These are phyloP conservation scores for Lucilia sericata DNA, from an alignment of 1,140 invertebrate species.

Conservation along the genomic window DNA sequence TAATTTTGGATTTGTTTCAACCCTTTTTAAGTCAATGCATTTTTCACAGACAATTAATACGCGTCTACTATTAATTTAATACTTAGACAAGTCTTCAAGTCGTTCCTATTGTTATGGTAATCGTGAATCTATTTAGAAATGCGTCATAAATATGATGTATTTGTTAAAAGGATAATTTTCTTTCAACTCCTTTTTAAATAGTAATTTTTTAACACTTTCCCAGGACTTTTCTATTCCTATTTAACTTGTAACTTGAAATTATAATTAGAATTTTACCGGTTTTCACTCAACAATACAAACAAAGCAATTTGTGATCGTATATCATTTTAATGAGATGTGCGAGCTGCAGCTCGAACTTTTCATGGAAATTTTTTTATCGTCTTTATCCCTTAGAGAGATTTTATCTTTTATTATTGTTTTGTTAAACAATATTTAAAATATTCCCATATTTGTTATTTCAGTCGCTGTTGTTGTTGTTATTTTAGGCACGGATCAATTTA, in stretches of 20 bases:
- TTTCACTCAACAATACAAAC: conserved; percentile 10
- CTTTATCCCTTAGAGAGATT: neutral
- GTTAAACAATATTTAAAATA: neutral
- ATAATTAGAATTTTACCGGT: conserved; percentile 30
- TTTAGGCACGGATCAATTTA: neutral
- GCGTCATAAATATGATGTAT: neutral
- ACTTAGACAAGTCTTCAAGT: neutral
- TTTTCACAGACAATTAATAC: neutral
- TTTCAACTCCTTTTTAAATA: no score
- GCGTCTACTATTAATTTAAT: neutral
- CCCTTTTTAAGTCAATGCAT: neutral
- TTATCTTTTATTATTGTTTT: conserved; percentile 6
- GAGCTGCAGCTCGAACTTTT: no score
- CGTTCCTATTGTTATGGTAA: conserved; percentile 13
- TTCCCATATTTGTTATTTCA: conserved; percentile 12
- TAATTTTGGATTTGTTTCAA: neutral
- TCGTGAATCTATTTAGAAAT: neutral
- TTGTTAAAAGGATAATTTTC: no score
- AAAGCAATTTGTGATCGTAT: conserved; percentile 9
- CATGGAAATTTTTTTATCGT: conserved; percentile 2
- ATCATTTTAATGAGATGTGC: conserved; percentile 30
- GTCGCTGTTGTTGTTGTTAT: neutral
- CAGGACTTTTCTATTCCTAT: neutral
- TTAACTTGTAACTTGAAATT: neutral
- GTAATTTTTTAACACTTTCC: neutral